Base-by-base conservation (phyloP, 2,888 invertebrate genomes). In the Agrochola macilenta region DNA sequence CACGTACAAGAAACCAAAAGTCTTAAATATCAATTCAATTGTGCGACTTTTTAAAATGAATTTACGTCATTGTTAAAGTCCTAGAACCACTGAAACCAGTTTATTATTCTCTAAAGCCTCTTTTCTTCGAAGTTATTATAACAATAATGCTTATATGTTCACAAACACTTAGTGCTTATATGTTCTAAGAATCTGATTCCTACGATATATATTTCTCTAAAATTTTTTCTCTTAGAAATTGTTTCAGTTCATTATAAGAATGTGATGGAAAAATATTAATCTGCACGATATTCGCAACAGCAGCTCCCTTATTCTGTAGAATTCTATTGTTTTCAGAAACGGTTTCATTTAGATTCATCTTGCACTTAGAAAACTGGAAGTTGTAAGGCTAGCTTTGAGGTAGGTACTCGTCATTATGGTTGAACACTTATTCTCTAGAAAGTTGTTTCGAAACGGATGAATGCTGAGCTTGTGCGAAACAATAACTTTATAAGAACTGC, bases 271-370 rank as follows among this genome's bases (percentile, higher is more conserved):
- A n/a, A 54, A 61, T 54, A 46, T 12, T n/a, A 26, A 65, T 43
- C 7, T 63, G 54, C 23, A 17, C 14, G 20, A 43, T 58, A 35
- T 60, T 80, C 9, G 7, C 30, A 58, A 14, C 43, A 52, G 35
- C 43, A 46, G 35, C 8, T 57, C n/a, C 26, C 26, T 52, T 43
- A 43, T 58, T 65, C 20, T 52, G 20, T 58, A 26, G 20, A 81
- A 69, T 12, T 54, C 11, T 60, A 69, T 65, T 69, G 46, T 81
- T 71, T 69, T 46, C 35, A 54, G 35, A 35, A 79, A 54, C 35
- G 7, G 70, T 79, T 60, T 46, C 52, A 64, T 64, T 74, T n/a
- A 60, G 64, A 75, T 64, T 69, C 63, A 20, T 69, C 35, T 60
- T 69, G 68, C 63, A 57, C 64, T 58, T 26, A 20, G 7, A 76